Conservation (phyloP, 2,888 invertebrate genomes). For the Therioaphis trifolii region DNA sequence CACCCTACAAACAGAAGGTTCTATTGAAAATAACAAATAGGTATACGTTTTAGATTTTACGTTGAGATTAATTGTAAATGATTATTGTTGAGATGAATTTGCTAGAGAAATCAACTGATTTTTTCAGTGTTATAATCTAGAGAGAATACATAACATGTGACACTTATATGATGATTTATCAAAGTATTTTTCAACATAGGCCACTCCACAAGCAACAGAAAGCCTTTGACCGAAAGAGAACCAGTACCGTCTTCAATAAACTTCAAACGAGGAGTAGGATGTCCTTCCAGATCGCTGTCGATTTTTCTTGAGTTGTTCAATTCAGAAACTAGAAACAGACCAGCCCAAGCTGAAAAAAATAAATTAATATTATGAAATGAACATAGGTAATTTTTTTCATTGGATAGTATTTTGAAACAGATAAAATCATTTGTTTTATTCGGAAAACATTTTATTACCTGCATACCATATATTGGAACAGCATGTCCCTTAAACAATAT, state of each 20-base stretch:
- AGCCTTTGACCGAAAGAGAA: constrained; percentile 98
- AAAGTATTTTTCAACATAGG: constrained; percentile 91
- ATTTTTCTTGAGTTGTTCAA: constrained; percentile 89
- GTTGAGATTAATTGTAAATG: too few relatives aligned
- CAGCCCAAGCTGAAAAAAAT: constrained; percentile 82
- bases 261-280: too few relatives aligned
- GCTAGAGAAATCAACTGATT: constrained; percentile 62
- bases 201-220: constrained; percentile 96
- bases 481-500: too few relatives aligned
- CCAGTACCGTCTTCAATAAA: too few relatives aligned
- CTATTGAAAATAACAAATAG: constrained; percentile 72
- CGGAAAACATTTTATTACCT: constrained; percentile 73
- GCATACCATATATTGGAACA: constrained; percentile 97
- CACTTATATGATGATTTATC: constrained; percentile 89
- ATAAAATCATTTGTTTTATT: constrained; percentile 68
- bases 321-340: constrained; percentile 86
- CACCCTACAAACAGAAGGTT: constrained; percentile 95
- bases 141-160: too few relatives aligned
- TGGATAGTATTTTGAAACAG: background rate
- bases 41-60: background rate
- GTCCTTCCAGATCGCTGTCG: constrained; percentile 97
- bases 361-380: background rate
- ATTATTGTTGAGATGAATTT: constrained; percentile 9
- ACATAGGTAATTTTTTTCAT: background rate
- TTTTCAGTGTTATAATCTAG: background rate